These are phyloP conservation scores for Epinotia demarniana DNA, from an alignment of 2,888 invertebrate genomes.

Conservation along the genomic window DNA sequence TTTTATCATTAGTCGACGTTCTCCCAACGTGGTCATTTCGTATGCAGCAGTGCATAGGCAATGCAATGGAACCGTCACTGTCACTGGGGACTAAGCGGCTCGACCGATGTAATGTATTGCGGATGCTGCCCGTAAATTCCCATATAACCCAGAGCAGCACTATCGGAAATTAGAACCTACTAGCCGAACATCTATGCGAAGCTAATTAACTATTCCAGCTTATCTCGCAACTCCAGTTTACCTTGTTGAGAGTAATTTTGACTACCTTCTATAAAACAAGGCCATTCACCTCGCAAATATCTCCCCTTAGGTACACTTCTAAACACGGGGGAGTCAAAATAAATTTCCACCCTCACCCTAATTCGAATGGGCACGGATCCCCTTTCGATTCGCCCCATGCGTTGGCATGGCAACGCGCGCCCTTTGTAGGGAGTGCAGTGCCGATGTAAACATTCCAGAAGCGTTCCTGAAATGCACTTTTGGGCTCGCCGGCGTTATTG, in stretches of 20 bases:
- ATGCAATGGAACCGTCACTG: constrained; percentile 63
- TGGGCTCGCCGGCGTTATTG: constrained; percentile 66
- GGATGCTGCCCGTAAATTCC: constrained; percentile 60
- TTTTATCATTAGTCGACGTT: constrained; percentile 51
- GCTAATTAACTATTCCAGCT: constrained; percentile 34
- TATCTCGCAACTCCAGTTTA: constrained; percentile 47
- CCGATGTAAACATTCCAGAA: constrained; percentile 63
- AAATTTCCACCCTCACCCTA: constrained; percentile 79
- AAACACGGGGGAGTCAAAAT: constrained; percentile 75
- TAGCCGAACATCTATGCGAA: background rate
- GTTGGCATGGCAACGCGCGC: constrained; percentile 68
- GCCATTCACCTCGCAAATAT: constrained; percentile 80
- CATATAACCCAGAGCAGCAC: constrained; percentile 47
- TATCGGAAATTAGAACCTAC: constrained; percentile 35
- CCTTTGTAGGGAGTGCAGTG: constrained; percentile 64
- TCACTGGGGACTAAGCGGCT: constrained; percentile 57
- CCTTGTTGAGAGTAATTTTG: constrained; percentile 51
- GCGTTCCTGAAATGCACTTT: constrained; percentile 62
- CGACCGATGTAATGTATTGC: constrained; percentile 65
- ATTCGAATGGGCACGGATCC: constrained; percentile 69
- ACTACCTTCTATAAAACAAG: constrained; percentile 59
- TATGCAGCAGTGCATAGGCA: constrained; percentile 64
- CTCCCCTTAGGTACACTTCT: constrained; percentile 72
- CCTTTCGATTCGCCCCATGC: constrained; percentile 68
- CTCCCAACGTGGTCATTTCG: constrained; percentile 60